Base-by-base conservation (phyloP, 2,797 vertebrate genomes). In the Hemibagrus guttatus region DNA sequence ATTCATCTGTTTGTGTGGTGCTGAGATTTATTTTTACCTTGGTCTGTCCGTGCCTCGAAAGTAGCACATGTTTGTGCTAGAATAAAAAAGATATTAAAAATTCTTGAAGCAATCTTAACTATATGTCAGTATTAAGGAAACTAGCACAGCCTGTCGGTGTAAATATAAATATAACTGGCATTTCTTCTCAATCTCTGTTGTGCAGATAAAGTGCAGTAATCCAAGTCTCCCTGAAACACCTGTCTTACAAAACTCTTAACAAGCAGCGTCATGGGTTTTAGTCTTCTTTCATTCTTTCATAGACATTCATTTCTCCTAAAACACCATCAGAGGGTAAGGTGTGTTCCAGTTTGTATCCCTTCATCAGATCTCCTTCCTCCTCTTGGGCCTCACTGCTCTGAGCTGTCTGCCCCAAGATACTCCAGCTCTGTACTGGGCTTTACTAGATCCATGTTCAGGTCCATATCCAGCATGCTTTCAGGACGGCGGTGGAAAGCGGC, bases 351-450 rank as follows among this genome's bases (percentile, higher is more conserved):
- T 26, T 80, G 74, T 79, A 79, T 54, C 42, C 28, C 80, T 63
- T 68, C 79, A 80, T 84, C 28, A 59, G 28, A 31, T 23, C 31
- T 9, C 74, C n/a, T 35, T 59, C 56, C 19, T 16, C 3, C 52
- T 84, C 56, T 71, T n/a, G 16, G 14, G 3, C 79, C 66, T 96
- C 90, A 96, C 90, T 95, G 93, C 49, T 91, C 91, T 83, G 83
- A 93, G 39, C 91, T 93, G 49, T 95, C 95, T n/a, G 95, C 96
- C 79, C 96, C 96, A 75, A 97, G 92, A 80, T 95, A 96, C 68
- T 97, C 97, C 74, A 98, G 91, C 90, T 98, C 97, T 0, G 97
- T 98, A 93, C 95, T 95, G 59, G 95, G 93, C 90, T 98, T 98
- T 90, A 91, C 89, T 84, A 89, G 68, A 8, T 92, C 92, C 87